Evolutionary conservation across 2,888 invertebrate genomes (phyloP).

Genomic region (Agrotis segetum): DNA sequence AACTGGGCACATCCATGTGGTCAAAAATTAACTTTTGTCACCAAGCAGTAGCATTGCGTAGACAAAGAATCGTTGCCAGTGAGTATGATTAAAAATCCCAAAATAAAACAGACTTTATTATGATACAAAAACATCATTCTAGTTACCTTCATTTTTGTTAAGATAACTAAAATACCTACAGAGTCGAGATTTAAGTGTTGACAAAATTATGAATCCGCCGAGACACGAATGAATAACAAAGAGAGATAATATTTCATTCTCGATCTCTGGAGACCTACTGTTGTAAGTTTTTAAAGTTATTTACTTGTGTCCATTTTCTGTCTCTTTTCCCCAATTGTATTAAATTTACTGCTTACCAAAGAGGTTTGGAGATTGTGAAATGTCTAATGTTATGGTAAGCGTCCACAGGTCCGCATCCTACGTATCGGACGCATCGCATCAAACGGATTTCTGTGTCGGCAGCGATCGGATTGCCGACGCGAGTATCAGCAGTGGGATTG

Average conservation of each 20-base stretch:
- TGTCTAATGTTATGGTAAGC: not conserved
- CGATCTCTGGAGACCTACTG: constrained; percentile 38
- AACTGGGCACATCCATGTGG: no score
- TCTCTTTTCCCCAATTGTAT: not conserved
- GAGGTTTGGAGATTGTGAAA: not conserved
- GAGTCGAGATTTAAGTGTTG: constrained; percentile 54
- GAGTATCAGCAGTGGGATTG: no score
- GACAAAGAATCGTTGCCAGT: no score
- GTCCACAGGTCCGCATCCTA: no score
- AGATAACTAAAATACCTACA: constrained; percentile 28
- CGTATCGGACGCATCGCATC: no score
- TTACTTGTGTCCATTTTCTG: constrained; percentile 37
- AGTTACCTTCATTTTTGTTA: constrained; percentile 22
- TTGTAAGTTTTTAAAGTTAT: constrained; percentile 48
- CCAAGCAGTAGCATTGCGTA: no score
- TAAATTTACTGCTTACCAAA: not conserved
- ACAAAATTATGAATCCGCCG: constrained; percentile 59
- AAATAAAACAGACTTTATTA: not conserved
- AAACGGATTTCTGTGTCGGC: no score
- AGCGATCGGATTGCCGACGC: no score
- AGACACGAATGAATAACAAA: constrained; percentile 55
- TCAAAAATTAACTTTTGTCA: no score
- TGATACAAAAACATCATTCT: not conserved
- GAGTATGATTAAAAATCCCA: not conserved
- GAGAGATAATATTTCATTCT: constrained; percentile 58